Evolutionary conservation across 2,888 invertebrate species (phyloP).

Genomic region (Stenodema calcarata): DNA sequence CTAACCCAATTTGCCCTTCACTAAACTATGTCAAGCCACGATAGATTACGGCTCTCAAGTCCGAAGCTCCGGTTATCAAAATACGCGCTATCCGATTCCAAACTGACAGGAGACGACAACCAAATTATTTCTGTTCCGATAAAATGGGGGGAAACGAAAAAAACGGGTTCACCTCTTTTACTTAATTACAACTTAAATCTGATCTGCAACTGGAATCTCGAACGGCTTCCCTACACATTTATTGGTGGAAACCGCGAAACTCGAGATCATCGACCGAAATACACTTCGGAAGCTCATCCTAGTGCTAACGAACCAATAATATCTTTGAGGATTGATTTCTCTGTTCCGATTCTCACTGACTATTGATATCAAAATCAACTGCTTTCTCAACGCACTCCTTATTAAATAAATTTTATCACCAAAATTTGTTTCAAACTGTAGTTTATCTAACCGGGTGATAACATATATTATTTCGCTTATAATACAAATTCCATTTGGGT

Average conservation of each 20-base stretch:
- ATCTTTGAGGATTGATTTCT: background rate
- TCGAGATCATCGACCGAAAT: background rate
- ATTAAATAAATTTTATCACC: no score
- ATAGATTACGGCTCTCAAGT: background rate
- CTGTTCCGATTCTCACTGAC: background rate
- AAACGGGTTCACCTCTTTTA: background rate
- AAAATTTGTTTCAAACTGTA: no score
- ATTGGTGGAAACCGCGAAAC: background rate
- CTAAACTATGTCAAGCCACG: background rate
- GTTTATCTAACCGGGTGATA: no score
- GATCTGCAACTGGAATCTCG: background rate
- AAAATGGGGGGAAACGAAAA: no score
- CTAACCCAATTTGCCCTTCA: background rate
- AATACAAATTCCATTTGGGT: no score
- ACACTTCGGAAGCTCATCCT: background rate
- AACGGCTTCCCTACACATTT: background rate
- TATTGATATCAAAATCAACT: no score
- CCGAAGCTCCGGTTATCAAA: background rate
- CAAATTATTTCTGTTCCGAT: background rate
- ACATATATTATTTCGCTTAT: no score
- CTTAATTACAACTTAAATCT: background rate
- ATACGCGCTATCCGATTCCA: background rate
- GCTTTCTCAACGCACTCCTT: no score
- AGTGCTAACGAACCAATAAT: background rate
- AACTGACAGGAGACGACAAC: background rate